Evolutionary conservation across 2,797 vertebrate species (phyloP).

Genomic region (Enteromius anoplus): DNA sequence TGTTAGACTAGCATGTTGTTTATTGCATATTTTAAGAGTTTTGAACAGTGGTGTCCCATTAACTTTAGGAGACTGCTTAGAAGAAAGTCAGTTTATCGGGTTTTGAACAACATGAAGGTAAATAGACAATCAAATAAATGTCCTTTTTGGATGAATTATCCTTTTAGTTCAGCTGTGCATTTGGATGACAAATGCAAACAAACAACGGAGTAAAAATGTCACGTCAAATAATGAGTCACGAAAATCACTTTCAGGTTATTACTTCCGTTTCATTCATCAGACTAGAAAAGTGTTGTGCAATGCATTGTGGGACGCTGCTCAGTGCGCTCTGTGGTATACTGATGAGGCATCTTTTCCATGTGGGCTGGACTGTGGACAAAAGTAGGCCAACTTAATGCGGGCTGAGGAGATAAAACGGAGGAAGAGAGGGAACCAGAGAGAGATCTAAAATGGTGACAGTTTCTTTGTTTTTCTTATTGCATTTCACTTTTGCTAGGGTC

Average conservation of each 20-base stretch:
- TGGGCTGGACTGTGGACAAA: slow-evolving; percentile 27
- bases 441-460: slow-evolving; percentile 45
- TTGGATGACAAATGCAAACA: not conserved
- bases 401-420: not conserved
- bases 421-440: not conserved
- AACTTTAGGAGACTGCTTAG: not conserved
- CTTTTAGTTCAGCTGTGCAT: not conserved
- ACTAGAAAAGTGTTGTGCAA: not conserved
- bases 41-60: not conserved
- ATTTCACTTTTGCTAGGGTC: not conserved
- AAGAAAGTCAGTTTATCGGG: not conserved
- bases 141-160: not conserved
- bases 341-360: slow-evolving; percentile 29
- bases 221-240: not conserved
- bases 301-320: not conserved
- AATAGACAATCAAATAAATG: not conserved
- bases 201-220: not conserved
- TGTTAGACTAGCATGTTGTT: not conserved
- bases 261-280: not conserved
- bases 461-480: not conserved
- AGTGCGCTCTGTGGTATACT: not conserved
- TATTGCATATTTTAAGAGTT: not conserved
- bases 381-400: slow-evolving; percentile 29
- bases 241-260: not conserved
- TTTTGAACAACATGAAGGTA: not conserved